Evolutionary conservation across 2,888 invertebrate genomes (phyloP), one percentile per base, ranked within the genome.

Genomic region (Dasysyrphus tricinctus): DNA sequence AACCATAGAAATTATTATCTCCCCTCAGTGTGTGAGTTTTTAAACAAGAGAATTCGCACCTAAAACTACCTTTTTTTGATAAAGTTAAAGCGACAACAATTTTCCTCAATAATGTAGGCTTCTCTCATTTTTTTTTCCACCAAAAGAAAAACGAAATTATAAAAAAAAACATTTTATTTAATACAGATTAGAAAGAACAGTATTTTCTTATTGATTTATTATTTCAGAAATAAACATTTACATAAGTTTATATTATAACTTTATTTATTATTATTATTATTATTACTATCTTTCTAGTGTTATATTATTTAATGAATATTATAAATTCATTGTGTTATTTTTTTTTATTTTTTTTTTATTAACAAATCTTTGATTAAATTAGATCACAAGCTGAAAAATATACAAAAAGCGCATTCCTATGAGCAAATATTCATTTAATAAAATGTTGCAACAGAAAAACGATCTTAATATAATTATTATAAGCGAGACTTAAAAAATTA

Each of bases 371-470:
- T 88, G 74, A 80, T 88, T 82, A 88, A 82, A 80, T 88, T 88
- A 90, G 90, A 90, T 90, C 91, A 91, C 90, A 90, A 90, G 90
- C 90, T 90, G 88, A 88, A 90, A 65, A 90, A 91, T 90, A 89
- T 90, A 89, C 90, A 89, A 89, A 88, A 89, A 88, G 86, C 73
- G 73, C 77, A 78, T 77, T 77, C 42, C 24, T 54, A 85, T 69
- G 65, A 74, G 81, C 67, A 73, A 77, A 61, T 61, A 69, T 85
- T 49, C 42, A 77, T 77, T 54, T 73, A 73, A 85, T 70, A 73
- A 81, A 81, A 74, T 47, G 59, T 70, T 77, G 85, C 85, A 81
- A 77, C 74, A 75, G 65, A 57, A 79, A 75, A 69, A 39, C 37
- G 14, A 75, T 65, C 42, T 39, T 61, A 61, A 39, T 39, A 42